phyloP scores from a whole-genome alignment of 1,140 invertebrate genomes.

The Odontomachus brunneus region DNA sequence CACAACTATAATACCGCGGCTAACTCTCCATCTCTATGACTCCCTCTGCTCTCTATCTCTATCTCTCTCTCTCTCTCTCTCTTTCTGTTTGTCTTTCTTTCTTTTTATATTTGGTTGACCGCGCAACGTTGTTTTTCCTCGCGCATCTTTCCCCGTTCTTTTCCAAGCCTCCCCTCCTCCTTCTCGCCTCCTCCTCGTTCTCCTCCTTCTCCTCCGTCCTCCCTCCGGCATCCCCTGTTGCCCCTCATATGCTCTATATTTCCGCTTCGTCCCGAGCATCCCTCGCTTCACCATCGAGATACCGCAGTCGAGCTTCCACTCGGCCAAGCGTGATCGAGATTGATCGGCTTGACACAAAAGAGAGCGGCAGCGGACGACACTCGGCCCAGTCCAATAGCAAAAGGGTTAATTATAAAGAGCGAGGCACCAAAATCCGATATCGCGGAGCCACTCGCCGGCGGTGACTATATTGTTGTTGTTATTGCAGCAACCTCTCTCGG shows the following conservation, averaged over 20 bases:
- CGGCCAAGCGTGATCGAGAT: slow-evolving; percentile 79
- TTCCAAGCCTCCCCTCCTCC: background rate
- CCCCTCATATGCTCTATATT: slow-evolving; percentile 47
- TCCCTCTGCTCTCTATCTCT: background rate
- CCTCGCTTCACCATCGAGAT: slow-evolving; percentile 44
- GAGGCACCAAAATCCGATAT: slow-evolving; percentile 72
- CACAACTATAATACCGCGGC: slow-evolving; percentile 41
- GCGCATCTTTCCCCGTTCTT: slow-evolving; percentile 11
- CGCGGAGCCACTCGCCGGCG: slow-evolving; percentile 49
- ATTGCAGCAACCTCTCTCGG: background rate
- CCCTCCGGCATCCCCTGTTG: background rate
- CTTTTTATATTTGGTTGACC: slow-evolving; percentile 15
- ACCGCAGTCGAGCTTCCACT: slow-evolving; percentile 74
- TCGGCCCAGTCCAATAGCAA: slow-evolving; percentile 68
- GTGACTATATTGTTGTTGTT: background rate
- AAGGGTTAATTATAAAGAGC: slow-evolving; percentile 80
- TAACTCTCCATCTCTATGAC: background rate
- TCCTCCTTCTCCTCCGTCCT: background rate
- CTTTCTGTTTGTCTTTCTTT: background rate
- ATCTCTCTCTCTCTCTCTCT: background rate
- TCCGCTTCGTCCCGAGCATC: slow-evolving; percentile 2
- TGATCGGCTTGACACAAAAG: slow-evolving; percentile 78
- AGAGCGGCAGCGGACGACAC: slow-evolving; percentile 57
- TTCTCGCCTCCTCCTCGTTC: background rate
- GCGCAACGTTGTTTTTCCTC: slow-evolving; percentile 56